Evolutionary conservation across 2,113 vertebrate genomes (phyloP).

Genomic region (Melanostigma gelatinosum): DNA sequence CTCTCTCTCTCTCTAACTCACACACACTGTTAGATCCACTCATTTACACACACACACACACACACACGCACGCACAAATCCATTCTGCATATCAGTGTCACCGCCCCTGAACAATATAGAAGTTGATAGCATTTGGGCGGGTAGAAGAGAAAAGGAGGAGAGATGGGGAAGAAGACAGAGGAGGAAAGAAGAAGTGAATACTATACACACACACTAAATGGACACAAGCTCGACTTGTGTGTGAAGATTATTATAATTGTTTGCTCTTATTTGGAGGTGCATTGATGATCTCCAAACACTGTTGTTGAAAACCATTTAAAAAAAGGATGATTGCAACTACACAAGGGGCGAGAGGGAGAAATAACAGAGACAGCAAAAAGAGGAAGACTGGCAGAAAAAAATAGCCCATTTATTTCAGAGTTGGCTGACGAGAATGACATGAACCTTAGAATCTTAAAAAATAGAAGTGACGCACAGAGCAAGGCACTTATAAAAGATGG

Average conservation of each 20-base stretch:
- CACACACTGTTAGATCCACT: neutral
- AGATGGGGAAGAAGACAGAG: neutral
- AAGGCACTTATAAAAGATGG: conserved; percentile 1
- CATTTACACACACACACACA: conserved; percentile 12
- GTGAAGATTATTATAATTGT: neutral
- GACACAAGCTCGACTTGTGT: neutral
- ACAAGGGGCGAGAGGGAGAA: neutral
- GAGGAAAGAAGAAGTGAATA: neutral
- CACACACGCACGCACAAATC: conserved; percentile 47
- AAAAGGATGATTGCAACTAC: neutral
- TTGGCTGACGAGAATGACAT: conserved; percentile 3
- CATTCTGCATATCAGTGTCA: conserved; percentile 54
- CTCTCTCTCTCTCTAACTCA: neutral
- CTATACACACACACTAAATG: neutral
- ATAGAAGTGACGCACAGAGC: neutral
- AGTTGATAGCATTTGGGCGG: conserved; percentile 28
- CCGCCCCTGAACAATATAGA: conserved; percentile 38
- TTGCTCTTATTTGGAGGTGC: neutral
- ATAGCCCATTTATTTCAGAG: conserved; percentile 1
- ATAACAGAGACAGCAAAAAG: neutral
- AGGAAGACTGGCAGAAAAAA: conserved; percentile 1
- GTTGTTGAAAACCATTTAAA: neutral
- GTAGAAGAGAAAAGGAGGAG: neutral
- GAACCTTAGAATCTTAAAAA: conserved; percentile 5
- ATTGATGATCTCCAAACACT: neutral